Evolutionary conservation across 2,797 vertebrate genomes (phyloP).

Genomic region (Philypnodon macrostomus): DNA sequence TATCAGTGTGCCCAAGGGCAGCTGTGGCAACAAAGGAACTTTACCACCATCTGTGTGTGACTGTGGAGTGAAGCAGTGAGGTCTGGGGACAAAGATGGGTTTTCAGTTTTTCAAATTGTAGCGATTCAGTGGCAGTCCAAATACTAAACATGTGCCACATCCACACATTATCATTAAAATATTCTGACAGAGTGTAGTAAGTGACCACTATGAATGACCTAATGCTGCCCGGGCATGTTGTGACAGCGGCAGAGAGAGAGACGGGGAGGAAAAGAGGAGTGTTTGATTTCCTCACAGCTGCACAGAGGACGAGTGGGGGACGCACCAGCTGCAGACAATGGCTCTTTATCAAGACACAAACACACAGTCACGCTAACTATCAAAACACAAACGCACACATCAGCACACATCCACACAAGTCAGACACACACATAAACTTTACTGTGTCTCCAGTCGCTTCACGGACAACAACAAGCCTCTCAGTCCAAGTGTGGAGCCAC

Average conservation of each 20-base stretch:
- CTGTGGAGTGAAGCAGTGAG: too few species aligned
- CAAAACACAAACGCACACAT: conserved; percentile 40
- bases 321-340: conserved; percentile 83
- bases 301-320: conserved; percentile 75
- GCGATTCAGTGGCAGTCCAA: too few species aligned
- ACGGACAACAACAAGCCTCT: conserved; percentile 64
- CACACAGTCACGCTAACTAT: conserved; percentile 37
- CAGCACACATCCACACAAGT: conserved; percentile 23
- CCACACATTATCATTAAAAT: not conserved
- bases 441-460: conserved; percentile 62
- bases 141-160: too few species aligned
- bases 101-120: too few species aligned
- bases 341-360: conserved; percentile 75
- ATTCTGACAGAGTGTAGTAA: conserved; percentile 1
- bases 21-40: too few species aligned
- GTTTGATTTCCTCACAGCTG: conserved; percentile 87
- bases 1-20: too few species aligned
- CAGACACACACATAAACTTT: conserved; percentile 41
- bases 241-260: conserved; percentile 56
- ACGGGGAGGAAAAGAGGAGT: conserved; percentile 71
- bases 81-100: too few species aligned
- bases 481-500: conserved; percentile 36
- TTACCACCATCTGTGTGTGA: too few species aligned
- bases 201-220: conserved; percentile 62
- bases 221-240: conserved; percentile 67